A percentile compares a stretch with the other conserved stretches of the same genome.
Conservation (phyloP, 2,888 invertebrate species). For the Sceliomorpha sp. region DNA sequence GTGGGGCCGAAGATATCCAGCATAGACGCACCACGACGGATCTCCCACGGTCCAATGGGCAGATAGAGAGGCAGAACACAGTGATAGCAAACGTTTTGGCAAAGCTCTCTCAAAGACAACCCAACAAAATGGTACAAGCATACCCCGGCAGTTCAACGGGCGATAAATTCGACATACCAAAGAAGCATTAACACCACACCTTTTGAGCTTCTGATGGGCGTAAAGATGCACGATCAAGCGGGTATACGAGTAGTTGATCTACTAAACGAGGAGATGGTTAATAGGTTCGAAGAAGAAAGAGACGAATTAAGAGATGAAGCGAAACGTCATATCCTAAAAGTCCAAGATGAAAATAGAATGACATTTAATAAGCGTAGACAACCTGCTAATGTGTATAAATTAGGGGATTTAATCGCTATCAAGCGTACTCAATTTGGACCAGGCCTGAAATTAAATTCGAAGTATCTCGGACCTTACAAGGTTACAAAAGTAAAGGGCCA, state of each 20-base stretch:
- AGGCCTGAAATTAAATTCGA: constrained; percentile 43
- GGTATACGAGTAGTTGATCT: constrained; percentile 16
- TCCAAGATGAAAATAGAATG: constrained; percentile 52
- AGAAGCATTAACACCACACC: constrained; percentile 55
- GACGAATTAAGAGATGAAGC: constrained; percentile 19
- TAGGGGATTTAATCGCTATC: constrained; percentile 53
- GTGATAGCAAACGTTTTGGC: constrained; percentile 66
- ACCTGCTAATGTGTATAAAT: constrained; percentile 40
- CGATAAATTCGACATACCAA: constrained; percentile 61
- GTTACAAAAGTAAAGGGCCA: constrained; percentile 60
- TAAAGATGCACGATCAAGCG: constrained; percentile 11
- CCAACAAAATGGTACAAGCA: constrained; percentile 65
- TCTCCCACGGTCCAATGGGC: constrained; percentile 72
- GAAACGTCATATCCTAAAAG: constrained; percentile 36
- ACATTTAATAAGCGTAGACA: constrained; percentile 38
- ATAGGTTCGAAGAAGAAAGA: constrained; percentile 16
- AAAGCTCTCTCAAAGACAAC: constrained; percentile 66
- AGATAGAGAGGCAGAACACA: constrained; percentile 65
- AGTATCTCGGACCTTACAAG: constrained; percentile 51
- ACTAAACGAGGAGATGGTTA: constrained; percentile 14
- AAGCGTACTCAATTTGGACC: constrained; percentile 48
- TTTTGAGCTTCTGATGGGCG: constrained; percentile 23
- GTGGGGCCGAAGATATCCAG: constrained; percentile 67
- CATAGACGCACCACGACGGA: constrained; percentile 65
- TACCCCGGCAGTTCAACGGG: constrained; percentile 57